These are phyloP conservation scores for Ovis canadensis DNA, from an alignment of 2,113 vertebrate species.

Conservation along the genomic window DNA sequence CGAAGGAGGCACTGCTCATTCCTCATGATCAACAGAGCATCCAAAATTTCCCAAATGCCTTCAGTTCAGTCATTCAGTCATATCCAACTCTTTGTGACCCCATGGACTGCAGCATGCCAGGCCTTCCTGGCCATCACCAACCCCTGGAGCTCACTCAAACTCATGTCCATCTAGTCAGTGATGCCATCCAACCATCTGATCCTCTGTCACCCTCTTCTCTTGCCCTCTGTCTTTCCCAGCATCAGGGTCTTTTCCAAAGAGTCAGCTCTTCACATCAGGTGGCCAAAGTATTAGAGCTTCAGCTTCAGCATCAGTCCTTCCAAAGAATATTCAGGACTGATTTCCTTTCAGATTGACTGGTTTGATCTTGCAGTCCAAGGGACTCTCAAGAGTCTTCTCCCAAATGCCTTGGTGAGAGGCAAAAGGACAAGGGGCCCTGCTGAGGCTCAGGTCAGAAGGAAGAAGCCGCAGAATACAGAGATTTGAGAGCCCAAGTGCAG, in stretches of 20 bases:
- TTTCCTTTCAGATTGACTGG: not conserved
- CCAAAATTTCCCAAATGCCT: not conserved
- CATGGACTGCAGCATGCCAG: accelerated
- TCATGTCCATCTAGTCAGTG: not conserved
- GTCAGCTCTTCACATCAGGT: not conserved
- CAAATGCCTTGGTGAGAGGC: too few relatives aligned
- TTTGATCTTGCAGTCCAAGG: not conserved
- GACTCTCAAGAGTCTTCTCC: not conserved
- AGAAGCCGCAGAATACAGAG: not conserved
- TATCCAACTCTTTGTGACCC: not conserved
- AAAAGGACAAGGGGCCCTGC: accelerated
- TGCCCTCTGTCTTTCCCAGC: not conserved
- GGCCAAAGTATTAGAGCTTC: not conserved
- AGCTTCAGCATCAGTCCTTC: not conserved
- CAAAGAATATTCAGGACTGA: not conserved
- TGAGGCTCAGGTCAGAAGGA: not conserved
- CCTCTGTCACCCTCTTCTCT: not conserved
- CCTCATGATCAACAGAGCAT: not conserved
- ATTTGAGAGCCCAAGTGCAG: not conserved
- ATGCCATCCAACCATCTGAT: not conserved
- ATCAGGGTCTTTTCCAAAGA: not conserved
- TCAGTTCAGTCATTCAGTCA: not conserved
- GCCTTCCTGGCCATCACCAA: not conserved
- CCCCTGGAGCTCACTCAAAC: not conserved
- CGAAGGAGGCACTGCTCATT: not conserved